These are phyloP conservation scores for Panagrolaimus sp. DNA, from an alignment of 1,140 invertebrate genomes.

Conservation along the genomic window DNA sequence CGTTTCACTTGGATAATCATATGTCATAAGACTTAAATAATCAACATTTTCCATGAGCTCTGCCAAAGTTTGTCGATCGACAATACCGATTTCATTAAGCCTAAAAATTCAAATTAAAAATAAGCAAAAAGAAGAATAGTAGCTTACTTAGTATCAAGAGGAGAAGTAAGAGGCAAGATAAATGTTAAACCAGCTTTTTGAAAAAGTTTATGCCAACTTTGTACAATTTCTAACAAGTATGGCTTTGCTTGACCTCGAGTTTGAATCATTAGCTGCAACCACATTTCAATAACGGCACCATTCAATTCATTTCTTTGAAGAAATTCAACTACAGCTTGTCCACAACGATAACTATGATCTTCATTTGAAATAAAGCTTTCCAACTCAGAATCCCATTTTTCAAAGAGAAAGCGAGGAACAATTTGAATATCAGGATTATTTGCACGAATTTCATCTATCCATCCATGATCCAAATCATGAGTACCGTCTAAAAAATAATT, in stretches of 20 bases:
- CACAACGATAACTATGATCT: conserved; percentile 35
- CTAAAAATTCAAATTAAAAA: conserved; percentile 23
- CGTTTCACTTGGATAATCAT: conserved; percentile 30
- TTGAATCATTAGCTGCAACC: conserved; percentile 47
- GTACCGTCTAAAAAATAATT: conserved; percentile 18
- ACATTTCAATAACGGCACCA: conserved; percentile 52
- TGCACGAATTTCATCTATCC: conserved; percentile 46
- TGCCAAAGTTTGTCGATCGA: conserved; percentile 19
- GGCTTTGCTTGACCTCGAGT: conserved; percentile 26
- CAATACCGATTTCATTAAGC: conserved; percentile 37
- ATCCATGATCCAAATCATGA: conserved; percentile 32
- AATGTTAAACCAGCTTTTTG: conserved; percentile 33
- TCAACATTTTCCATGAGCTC: conserved; percentile 26
- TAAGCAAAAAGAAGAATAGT: background rate
- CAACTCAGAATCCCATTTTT: conserved; percentile 38
- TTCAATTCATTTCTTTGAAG: conserved; percentile 51
- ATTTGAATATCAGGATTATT: conserved; percentile 51
- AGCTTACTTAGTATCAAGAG: conserved; percentile 34
- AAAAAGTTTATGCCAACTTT: conserved; percentile 32
- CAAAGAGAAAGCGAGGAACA: conserved; percentile 52
- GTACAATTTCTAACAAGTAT: conserved; percentile 34
- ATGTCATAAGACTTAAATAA: conserved; percentile 50
- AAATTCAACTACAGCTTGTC: conserved; percentile 41
- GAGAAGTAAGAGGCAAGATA: conserved; percentile 39
- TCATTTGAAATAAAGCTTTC: conserved; percentile 41